Evolutionary conservation across 2,797 vertebrate species (phyloP).

Genomic region (Myotis daubentonii): DNA sequence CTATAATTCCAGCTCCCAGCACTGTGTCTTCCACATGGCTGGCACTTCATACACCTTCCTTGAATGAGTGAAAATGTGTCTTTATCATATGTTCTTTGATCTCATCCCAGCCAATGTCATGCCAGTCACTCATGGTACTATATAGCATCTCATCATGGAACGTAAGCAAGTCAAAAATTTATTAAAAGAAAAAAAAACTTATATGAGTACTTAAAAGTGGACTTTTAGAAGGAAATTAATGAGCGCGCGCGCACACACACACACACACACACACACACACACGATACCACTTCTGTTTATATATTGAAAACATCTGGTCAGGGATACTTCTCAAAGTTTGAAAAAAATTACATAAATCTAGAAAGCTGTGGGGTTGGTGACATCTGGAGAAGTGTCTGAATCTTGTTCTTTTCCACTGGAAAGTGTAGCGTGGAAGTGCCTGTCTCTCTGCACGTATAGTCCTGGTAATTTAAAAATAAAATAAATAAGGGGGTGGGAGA

Average conservation of each 20-base stretch:
- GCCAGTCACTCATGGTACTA: not conserved
- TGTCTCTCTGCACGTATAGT: not conserved
- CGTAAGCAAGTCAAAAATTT: not conserved
- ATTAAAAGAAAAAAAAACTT: not conserved
- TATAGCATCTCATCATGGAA: not conserved
- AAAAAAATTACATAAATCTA: not conserved
- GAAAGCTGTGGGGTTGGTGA: not conserved
- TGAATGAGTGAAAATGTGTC: not conserved
- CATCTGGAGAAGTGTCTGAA: not conserved
- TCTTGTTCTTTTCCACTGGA: not conserved
- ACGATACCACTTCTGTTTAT: not conserved
- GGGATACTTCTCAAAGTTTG: not conserved
- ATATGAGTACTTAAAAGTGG: not conserved
- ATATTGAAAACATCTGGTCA: not conserved
- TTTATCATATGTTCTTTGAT: not conserved
- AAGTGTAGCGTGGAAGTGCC: not conserved
- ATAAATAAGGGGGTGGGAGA: not conserved
- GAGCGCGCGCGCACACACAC: no score
- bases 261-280: no score
- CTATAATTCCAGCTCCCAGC: not conserved
- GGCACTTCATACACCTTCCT: accelerated
- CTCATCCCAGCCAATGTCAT: not conserved
- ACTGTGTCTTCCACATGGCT: not conserved
- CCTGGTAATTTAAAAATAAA: not conserved
- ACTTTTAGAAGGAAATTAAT: not conserved